Conservation (phyloP, 2,113 vertebrate genomes). For the Aldabrachelys gigantea region DNA sequence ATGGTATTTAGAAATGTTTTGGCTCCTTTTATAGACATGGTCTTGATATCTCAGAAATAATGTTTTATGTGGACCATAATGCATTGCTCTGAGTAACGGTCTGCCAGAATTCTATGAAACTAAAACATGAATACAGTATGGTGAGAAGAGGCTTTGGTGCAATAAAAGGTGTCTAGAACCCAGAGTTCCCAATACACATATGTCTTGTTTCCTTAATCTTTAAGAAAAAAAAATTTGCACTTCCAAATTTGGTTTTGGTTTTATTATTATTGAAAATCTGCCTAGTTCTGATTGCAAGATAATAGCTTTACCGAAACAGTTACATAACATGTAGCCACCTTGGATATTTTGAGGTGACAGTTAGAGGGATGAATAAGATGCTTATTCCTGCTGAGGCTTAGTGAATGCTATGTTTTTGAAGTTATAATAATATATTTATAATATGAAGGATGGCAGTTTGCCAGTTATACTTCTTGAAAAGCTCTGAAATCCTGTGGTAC, state of each 20-base stretch:
- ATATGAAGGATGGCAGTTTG: background rate
- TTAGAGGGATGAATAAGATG: background rate
- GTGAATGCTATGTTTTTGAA: background rate
- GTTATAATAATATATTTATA: background rate
- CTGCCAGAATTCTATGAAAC: conserved; percentile 7
- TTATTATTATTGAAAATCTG: background rate
- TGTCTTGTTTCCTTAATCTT: background rate
- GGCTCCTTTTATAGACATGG: background rate
- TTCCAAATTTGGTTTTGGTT: background rate
- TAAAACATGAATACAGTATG: background rate
- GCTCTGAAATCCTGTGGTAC: background rate
- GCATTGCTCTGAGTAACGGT: background rate
- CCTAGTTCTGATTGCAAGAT: background rate
- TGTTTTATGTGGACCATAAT: background rate
- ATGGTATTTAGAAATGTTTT: conserved; percentile 19
- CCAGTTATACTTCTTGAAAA: background rate
- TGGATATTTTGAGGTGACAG: background rate
- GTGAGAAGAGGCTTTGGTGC: background rate
- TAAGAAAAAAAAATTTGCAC: background rate
- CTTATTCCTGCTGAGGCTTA: background rate
- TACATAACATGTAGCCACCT: background rate
- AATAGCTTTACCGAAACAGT: background rate
- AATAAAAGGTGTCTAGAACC: background rate
- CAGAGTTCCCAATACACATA: background rate
- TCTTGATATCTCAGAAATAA: background rate